These are phyloP conservation scores for Dasysyrphus tricinctus DNA, from an alignment of 2,888 invertebrate species.

Conservation along the genomic window DNA sequence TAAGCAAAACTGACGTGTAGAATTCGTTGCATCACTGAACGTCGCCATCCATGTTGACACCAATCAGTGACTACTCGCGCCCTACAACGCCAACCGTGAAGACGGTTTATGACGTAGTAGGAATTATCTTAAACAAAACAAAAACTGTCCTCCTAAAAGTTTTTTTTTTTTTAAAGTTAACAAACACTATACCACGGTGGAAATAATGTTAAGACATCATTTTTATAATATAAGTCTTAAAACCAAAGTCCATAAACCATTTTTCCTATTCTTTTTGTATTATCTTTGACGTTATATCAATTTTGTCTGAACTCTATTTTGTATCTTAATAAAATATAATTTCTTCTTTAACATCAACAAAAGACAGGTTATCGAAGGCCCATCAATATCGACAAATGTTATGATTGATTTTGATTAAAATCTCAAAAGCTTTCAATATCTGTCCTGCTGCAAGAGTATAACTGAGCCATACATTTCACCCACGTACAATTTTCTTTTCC, in stretches of 20 bases:
- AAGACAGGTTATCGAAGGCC: constrained; percentile 26
- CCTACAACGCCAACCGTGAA: no score
- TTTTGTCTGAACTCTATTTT: constrained; percentile 42
- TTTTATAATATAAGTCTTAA: no score
- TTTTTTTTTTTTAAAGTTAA: no score
- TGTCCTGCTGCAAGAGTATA: not conserved
- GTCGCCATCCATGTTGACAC: no score
- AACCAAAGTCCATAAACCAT: not conserved
- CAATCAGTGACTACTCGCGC: no score
- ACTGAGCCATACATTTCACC: constrained; percentile 32
- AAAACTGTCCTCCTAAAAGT: no score
- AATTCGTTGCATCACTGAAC: no score
- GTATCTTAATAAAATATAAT: not conserved
- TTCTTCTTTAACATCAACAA: constrained; percentile 17
- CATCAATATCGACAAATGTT: constrained; percentile 20
- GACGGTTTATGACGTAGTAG: no score
- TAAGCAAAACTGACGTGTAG: no score
- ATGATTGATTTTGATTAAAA: constrained; percentile 57
- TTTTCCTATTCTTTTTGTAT: not conserved
- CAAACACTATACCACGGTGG: no score
- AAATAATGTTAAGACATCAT: no score
- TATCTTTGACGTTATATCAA: not conserved
- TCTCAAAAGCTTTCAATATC: constrained; percentile 7
- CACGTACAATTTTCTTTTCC: constrained; percentile 19
- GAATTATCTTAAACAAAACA: no score